These are phyloP conservation scores for Eolophus roseicapilla DNA, from an alignment of 2,113 vertebrate species.

Conservation along the genomic window DNA sequence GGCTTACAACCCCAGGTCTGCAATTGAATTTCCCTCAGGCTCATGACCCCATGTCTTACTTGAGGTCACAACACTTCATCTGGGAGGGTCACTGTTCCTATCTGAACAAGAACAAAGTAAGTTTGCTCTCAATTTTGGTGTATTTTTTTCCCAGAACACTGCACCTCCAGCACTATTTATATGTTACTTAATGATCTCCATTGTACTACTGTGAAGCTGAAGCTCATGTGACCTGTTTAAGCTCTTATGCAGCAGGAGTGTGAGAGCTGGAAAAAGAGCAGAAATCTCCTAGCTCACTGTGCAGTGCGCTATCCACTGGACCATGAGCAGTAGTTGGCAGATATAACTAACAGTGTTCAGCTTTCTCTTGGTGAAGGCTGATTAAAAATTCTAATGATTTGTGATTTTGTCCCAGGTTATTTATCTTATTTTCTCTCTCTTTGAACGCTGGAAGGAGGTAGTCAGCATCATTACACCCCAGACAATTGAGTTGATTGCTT, in stretches of 20 bases:
- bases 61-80: slow-evolving; percentile 33
- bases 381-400: slow-evolving; percentile 69
- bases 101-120: slow-evolving; percentile 34
- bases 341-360: slow-evolving; percentile 15
- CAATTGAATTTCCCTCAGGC: slow-evolving; percentile 45
- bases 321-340: slow-evolving; percentile 14
- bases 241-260: neutral
- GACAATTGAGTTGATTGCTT: slow-evolving; percentile 69
- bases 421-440: slow-evolving; percentile 36
- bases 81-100: neutral
- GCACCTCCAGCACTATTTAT: slow-evolving; percentile 33
- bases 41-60: slow-evolving; percentile 45
- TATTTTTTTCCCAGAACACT: neutral
- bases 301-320: neutral
- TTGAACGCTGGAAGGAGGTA: slow-evolving; percentile 41
- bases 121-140: slow-evolving; percentile 12
- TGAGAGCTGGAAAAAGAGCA: neutral
- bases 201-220: neutral
- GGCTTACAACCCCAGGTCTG: neutral
- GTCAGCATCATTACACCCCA: slow-evolving; percentile 60
- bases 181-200: slow-evolving; percentile 23
- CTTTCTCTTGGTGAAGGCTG: slow-evolving; percentile 8
- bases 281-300: neutral
- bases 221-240: neutral
- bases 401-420: slow-evolving; percentile 47